These are phyloP conservation scores for Mesorhabditis spiculigera DNA, from an alignment of 2,888 invertebrate genomes.

Conservation along the genomic window DNA sequence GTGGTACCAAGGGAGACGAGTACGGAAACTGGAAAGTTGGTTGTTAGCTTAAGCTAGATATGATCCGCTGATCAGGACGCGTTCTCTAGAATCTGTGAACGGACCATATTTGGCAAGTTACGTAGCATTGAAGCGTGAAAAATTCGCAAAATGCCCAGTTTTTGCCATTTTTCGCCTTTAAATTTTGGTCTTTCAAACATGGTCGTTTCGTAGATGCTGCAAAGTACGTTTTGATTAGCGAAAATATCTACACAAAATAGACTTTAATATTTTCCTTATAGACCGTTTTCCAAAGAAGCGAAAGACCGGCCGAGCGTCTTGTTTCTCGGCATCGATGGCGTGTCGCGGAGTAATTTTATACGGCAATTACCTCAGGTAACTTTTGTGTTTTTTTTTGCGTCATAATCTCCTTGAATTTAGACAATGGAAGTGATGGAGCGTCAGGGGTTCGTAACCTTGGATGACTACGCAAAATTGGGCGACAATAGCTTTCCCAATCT, in stretches of 20 bases:
- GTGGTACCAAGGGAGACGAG: background rate
- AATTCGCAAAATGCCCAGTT: too few relatives aligned
- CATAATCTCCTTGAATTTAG: background rate
- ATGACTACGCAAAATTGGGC: background rate
- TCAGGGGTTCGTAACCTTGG: background rate
- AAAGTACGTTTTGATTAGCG: too few relatives aligned
- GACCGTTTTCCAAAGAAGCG: background rate
- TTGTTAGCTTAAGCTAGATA: background rate
- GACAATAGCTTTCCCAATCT: slow-evolving; percentile 1
- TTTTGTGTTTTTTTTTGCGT: background rate
- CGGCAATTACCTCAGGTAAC: background rate
- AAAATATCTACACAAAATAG: too few relatives aligned
- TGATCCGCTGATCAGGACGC: too few relatives aligned
- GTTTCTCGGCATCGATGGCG: background rate
- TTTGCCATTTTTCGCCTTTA: too few relatives aligned
- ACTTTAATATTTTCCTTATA: background rate
- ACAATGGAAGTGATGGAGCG: background rate
- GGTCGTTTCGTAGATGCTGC: too few relatives aligned
- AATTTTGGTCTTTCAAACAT: too few relatives aligned
- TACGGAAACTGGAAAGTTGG: background rate
- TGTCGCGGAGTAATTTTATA: background rate
- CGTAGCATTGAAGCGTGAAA: too few relatives aligned
- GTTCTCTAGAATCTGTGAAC: too few relatives aligned
- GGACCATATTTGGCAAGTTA: too few relatives aligned
- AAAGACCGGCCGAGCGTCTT: background rate